These are phyloP conservation scores for Pachyramphus minor DNA, from an alignment of 2,113 vertebrate species.

Conservation along the genomic window DNA sequence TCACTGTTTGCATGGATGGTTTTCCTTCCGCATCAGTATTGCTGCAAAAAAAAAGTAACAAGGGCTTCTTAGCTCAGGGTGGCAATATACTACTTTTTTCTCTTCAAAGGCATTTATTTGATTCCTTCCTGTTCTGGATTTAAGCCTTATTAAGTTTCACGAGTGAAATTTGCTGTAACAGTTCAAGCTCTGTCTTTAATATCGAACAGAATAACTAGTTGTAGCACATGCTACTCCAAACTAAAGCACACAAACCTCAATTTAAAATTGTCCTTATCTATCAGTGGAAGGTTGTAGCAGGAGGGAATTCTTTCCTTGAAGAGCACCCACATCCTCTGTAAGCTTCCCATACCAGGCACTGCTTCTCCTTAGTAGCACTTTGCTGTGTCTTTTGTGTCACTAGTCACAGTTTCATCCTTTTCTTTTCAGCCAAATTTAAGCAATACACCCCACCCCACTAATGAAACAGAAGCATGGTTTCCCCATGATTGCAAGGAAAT, in stretches of 20 bases:
- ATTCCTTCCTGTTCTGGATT: not conserved
- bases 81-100: not conserved
- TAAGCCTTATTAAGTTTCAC: not conserved
- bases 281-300: not conserved
- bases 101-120: not conserved
- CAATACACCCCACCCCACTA: not conserved
- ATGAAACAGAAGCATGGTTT: not conserved
- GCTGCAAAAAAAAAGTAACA: not conserved
- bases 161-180: not conserved
- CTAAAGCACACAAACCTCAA: not conserved
- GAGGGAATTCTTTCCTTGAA: not conserved
- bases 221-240: not conserved
- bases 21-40: not conserved
- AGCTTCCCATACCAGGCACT: not conserved
- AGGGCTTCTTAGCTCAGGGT: not conserved
- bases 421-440: not conserved
- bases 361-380: not conserved
- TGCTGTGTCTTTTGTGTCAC: not conserved
- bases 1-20: not conserved
- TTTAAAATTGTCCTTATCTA: not conserved
- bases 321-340: not conserved
- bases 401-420: not conserved
- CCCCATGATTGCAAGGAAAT: not conserved
- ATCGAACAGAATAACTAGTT: not conserved
- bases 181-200: not conserved